Conservation (phyloP, 2,888 invertebrate species). For the Nephrotoma guestfalica region DNA sequence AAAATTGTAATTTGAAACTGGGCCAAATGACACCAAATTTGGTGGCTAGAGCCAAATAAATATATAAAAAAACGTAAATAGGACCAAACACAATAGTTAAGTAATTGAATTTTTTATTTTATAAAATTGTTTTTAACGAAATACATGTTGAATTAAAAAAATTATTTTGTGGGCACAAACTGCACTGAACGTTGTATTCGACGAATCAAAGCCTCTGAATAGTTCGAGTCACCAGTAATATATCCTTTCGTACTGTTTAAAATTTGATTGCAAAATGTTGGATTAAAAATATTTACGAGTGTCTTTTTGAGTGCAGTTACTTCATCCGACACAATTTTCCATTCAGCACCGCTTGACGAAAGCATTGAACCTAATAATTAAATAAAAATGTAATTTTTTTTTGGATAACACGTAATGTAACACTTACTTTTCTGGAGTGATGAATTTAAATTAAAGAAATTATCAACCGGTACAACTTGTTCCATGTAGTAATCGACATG, state of each 20-base stretch:
- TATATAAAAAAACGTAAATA: too few relatives aligned
- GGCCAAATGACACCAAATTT: too few relatives aligned
- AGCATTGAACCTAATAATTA: constrained; percentile 22
- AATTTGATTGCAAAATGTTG: constrained; percentile 61
- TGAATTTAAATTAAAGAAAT: constrained; percentile 20
- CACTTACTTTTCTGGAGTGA: constrained; percentile 10
- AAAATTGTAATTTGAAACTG: too few relatives aligned
- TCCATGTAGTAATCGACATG: constrained; percentile 58
- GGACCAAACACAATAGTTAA: too few relatives aligned
- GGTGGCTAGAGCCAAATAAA: too few relatives aligned
- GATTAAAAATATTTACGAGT: constrained; percentile 58
- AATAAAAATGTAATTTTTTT: not conserved
- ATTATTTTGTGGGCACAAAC: constrained; percentile 47
- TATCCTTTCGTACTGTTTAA: constrained; percentile 48
- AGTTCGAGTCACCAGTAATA: constrained; percentile 41
- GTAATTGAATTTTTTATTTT: not conserved
- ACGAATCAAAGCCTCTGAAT: constrained; percentile 58
- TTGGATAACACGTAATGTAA: not conserved
- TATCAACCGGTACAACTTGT: constrained; percentile 36
- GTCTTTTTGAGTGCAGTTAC: constrained; percentile 54
- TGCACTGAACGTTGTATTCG: constrained; percentile 68
- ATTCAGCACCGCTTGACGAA: constrained; percentile 35
- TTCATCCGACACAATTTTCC: constrained; percentile 44
- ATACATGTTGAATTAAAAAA: not conserved
- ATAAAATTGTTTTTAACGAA: not conserved